These are phyloP conservation scores for Itoplectis maculator DNA, from an alignment of 2,888 invertebrate species.

Conservation along the genomic window DNA sequence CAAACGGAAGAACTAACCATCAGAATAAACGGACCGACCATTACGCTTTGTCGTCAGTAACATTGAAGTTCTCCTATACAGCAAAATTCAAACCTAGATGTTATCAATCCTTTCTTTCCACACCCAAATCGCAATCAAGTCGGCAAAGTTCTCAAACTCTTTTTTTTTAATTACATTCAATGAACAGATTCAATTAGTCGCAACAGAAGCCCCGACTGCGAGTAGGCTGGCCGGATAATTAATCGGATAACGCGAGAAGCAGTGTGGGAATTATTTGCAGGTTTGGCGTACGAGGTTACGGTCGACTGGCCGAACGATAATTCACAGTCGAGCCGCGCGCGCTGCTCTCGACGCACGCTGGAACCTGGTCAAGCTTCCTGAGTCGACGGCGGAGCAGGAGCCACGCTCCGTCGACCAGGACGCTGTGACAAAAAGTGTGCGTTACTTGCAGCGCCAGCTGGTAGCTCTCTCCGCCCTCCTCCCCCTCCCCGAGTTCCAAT, in stretches of 20 bases:
- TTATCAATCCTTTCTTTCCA: no score
- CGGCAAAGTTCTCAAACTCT: no score
- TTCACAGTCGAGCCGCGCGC: constrained; percentile 71
- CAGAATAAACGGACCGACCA: no score
- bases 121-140: no score
- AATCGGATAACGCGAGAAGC: not conserved
- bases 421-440: constrained; percentile 73
- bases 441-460: constrained; percentile 69
- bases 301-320: constrained; percentile 75
- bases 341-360: constrained; percentile 2
- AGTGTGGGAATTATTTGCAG: constrained; percentile 9
- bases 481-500: no score
- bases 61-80: no score
- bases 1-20: no score
- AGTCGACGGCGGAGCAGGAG: constrained; percentile 23
- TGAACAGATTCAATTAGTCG: not conserved
- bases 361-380: constrained; percentile 56
- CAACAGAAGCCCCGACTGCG: not conserved
- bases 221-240: not conserved
- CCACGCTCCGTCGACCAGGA: constrained; percentile 72
- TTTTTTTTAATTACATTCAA: no score
- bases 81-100: no score
- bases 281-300: constrained; percentile 72
- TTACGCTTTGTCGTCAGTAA: no score
- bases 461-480: constrained; percentile 34